Percentiles rank a stretch among this genome's conserved stretches.
These are phyloP conservation scores for Eucera pruinosa DNA, from an alignment of 2,888 invertebrate species.

Conservation along the genomic window DNA sequence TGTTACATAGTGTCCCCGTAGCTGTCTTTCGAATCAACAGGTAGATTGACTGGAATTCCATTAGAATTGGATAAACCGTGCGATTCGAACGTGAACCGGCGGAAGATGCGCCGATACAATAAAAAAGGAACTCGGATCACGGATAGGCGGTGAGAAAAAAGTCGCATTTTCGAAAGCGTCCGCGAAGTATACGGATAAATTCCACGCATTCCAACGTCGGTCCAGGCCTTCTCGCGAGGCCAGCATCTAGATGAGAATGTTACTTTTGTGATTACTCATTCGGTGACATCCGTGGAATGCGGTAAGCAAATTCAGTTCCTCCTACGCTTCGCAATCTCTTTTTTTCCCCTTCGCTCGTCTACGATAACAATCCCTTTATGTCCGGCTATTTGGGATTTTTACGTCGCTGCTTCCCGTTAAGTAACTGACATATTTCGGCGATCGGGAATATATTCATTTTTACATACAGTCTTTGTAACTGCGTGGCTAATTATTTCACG, in stretches of 20 bases:
- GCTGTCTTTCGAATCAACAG: conserved; percentile 59
- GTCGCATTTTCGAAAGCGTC: conserved; percentile 55
- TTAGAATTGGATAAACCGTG: neutral
- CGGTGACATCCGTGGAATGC: conserved; percentile 80
- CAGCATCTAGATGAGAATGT: conserved; percentile 77
- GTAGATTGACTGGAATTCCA: conserved; percentile 37
- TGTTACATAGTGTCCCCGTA: conserved; percentile 17
- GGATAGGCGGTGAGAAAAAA: conserved; percentile 26
- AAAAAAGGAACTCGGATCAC: neutral
- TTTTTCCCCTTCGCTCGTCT: conserved; percentile 18
- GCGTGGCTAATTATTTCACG: no score
- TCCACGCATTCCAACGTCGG: conserved; percentile 66
- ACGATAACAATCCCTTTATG: neutral
- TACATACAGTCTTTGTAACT: no score
- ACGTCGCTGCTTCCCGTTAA: conserved; percentile 16
- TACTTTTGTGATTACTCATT: conserved; percentile 76
- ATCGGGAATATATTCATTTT: neutral
- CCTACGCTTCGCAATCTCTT: conserved; percentile 32
- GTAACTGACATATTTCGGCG: conserved; percentile 15
- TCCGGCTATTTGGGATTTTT: conserved; percentile 1
- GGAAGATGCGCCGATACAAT: conserved; percentile 15
- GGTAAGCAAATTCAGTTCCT: conserved; percentile 72
- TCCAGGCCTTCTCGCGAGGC: conserved; percentile 73
- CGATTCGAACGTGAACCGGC: neutral
- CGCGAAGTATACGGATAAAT: conserved; percentile 48